phyloP scores from a whole-genome alignment of 2,113 vertebrate genomes.

The Tamias sibiricus region DNA sequence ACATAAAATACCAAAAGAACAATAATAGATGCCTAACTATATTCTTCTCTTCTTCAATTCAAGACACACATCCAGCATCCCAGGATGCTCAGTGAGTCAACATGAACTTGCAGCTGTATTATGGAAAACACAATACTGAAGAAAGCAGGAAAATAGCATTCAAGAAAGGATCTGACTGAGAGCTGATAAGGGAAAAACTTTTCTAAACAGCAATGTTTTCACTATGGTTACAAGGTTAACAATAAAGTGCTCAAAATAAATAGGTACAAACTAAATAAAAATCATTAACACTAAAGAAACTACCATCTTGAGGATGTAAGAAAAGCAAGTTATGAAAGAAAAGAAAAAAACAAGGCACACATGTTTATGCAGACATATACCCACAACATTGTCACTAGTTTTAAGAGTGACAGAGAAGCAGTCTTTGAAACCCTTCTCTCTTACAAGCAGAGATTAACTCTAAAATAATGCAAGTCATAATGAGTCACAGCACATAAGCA shows the following conservation, averaged over 20 bases:
- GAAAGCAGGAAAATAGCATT: neutral
- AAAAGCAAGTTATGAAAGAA: conserved; percentile 3
- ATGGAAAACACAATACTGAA: neutral
- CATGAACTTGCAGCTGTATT: neutral
- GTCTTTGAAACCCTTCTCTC: neutral
- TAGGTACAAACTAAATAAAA: conserved; percentile 23
- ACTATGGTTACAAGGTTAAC: neutral
- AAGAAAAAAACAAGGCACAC: neutral
- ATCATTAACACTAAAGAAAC: neutral
- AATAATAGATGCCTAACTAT: conserved; percentile 54
- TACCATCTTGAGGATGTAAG: neutral
- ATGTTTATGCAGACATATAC: neutral
- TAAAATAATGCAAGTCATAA: conserved; percentile 78
- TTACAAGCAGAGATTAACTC: conserved; percentile 5
- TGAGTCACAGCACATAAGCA: conserved; percentile 68
- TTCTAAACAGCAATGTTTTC: neutral
- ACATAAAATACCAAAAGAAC: conserved; percentile 50
- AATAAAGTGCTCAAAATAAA: neutral
- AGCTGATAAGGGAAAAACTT: neutral
- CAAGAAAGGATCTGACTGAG: neutral
- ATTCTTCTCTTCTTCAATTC: conserved; percentile 58
- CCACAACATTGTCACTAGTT: neutral
- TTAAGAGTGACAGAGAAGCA: neutral
- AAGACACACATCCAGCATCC: neutral
- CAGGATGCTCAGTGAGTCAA: conserved; percentile 33